phyloP scores from a whole-genome alignment of 1,140 invertebrate genomes.

The Atta texana region DNA sequence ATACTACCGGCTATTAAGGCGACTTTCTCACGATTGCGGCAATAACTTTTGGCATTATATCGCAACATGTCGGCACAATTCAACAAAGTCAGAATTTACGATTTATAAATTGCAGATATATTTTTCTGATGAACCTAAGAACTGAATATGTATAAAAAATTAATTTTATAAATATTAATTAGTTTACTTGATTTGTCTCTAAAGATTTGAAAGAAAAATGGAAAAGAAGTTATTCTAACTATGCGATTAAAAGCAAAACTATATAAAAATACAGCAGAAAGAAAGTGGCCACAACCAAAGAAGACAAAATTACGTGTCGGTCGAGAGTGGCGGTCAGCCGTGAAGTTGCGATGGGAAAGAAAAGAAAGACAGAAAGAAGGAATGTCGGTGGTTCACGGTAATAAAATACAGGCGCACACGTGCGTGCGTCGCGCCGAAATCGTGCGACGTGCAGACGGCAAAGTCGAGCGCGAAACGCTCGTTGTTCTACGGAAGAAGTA shows the following conservation, averaged over 20 bases:
- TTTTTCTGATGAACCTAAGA: not conserved
- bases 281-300: not conserved
- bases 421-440: slow-evolving; percentile 42
- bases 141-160: not conserved
- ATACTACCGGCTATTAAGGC: slow-evolving; percentile 24
- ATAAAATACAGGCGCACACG: slow-evolving; percentile 68
- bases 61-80: not conserved
- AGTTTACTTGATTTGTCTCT: not conserved
- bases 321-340: slow-evolving; percentile 53
- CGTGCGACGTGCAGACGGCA: slow-evolving; percentile 52
- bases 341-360: slow-evolving; percentile 25
- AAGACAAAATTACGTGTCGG: slow-evolving; percentile 60
- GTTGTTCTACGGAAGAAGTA: slow-evolving; percentile 25
- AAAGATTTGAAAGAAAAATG: not conserved
- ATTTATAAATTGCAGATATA: not conserved
- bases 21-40: not conserved
- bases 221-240: not conserved
- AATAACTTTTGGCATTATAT: not conserved
- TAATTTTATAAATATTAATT: not conserved
- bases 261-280: not conserved
- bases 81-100: not conserved
- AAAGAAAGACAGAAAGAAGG: slow-evolving; percentile 62
- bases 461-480: slow-evolving; percentile 32
- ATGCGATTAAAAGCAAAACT: not conserved
- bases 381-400: slow-evolving; percentile 69